Conservation (phyloP, 2,888 invertebrate species). For the Deilephila elpenor region DNA sequence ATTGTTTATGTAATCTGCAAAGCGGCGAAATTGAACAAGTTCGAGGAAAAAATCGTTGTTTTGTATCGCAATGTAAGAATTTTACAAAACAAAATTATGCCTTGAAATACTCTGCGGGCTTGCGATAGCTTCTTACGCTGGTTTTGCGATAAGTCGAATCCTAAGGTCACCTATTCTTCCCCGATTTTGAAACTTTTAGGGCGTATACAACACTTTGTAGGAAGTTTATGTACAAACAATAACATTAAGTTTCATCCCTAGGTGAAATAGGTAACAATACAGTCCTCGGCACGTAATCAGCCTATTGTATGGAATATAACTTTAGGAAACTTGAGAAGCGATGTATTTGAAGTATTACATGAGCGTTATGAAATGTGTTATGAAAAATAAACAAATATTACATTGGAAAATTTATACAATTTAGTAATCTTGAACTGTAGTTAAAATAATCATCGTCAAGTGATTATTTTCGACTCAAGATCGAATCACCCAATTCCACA, state of each 20-base stretch:
- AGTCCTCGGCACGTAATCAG: slow-evolving; percentile 10
- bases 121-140: neutral
- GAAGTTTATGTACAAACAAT: slow-evolving; percentile 21
- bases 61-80: slow-evolving; percentile 20
- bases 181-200: neutral
- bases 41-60: slow-evolving; percentile 26
- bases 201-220: slow-evolving; percentile 16
- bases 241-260: slow-evolving; percentile 23
- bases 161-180: slow-evolving; percentile 20
- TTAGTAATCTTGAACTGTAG: neutral
- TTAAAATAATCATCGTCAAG: no score
- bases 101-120: neutral
- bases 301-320: slow-evolving; percentile 8
- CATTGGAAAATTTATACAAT: neutral
- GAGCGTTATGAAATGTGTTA: neutral
- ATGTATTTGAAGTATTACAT: neutral
- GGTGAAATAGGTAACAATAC: neutral
- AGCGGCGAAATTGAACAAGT: slow-evolving; percentile 65
- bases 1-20: slow-evolving; percentile 74
- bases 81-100: slow-evolving; percentile 9
- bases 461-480: no score
- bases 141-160: slow-evolving; percentile 4
- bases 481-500: no score
- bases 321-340: slow-evolving; percentile 2
- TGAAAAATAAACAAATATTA: neutral